Evolutionary conservation across 2,797 vertebrate genomes (phyloP).

Genomic region (Philypnodon macrostomus): DNA sequence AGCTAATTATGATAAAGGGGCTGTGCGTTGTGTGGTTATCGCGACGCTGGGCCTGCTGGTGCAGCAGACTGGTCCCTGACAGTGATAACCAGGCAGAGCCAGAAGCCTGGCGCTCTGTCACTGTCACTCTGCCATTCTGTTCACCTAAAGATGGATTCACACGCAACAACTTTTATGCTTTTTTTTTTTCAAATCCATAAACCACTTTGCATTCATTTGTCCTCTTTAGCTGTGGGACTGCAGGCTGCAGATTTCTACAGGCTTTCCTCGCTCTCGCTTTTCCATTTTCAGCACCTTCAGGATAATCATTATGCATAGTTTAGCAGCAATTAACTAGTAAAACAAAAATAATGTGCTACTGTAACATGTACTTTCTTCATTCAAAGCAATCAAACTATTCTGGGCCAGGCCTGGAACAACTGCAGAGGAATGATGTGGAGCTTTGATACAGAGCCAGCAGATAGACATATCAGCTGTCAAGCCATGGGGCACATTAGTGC

Average conservation of each 20-base stretch:
- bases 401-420: conserved; percentile 12
- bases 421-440: conserved; percentile 25
- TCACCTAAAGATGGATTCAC: conserved; percentile 61
- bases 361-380: too few relatives aligned
- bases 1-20: conserved; percentile 86
- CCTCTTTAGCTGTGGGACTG: conserved; percentile 11
- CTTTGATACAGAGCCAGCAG: conserved; percentile 24
- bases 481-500: conserved; percentile 46
- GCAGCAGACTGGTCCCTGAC: conserved; percentile 75
- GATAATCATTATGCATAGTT: neutral
- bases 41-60: conserved; percentile 74
- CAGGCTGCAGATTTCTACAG: neutral
- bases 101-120: conserved; percentile 75
- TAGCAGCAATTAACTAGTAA: conserved; percentile 4
- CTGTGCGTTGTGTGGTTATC: conserved; percentile 83
- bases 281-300: neutral
- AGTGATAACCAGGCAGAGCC: conserved; percentile 78
- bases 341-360: too few relatives aligned
- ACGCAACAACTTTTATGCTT: conserved; percentile 47
- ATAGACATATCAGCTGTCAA: conserved; percentile 51
- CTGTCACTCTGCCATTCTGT: conserved; percentile 68
- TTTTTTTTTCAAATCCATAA: conserved; percentile 31
- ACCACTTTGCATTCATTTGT: conserved; percentile 29
- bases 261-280: neutral
- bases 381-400: neutral